Base-by-base conservation (phyloP, 2,113 vertebrate genomes). In the Gambusia holbrooki region DNA sequence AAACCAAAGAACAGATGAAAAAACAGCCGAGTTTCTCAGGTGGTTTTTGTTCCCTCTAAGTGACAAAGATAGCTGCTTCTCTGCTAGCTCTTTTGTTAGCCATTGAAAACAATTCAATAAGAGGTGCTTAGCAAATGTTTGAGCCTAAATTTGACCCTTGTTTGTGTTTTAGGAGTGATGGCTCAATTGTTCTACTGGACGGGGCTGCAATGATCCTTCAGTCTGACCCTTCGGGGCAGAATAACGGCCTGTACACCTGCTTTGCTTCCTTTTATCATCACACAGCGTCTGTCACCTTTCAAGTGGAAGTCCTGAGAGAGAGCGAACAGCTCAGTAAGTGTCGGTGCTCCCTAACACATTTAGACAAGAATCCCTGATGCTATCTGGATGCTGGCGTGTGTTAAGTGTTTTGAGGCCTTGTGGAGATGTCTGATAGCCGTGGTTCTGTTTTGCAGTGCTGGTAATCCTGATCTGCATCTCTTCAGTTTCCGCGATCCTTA, bases 221-320 rank as follows among this genome's bases (percentile, higher is more conserved):
- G 27, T 30, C 79, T 0, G 60, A 74, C 35, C 66, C 87, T 45
- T 86, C 81, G 5, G 73, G 82, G 69, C 61, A 29, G 58, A 89
- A 91, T 25, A 77, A 80, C 69, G 93, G 89, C 37, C 80, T 91
- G 35, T 93, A 93, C 88, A 90, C 69, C 74, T 94, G 93, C 83
- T 29, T 1, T 13, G 87, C 91, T 2, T 91, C 88, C 22, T 93
- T 93, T 86, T 89, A 91, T 66, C 92, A 95, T 85, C 93, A 93
- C 85, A 63, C 2, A 22, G 90, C 93, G 29, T 35, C 71, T 0
- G 80, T 93, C 69, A 78, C 13, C 45, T 67, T 94, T 62, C 88
- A 85, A 15, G 92, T 94, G 76, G 93, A 95, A 58, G 66, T 94
- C 35, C 82, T 5, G 6, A 80, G 62, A 10, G 27, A 80, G 33